phyloP scores from a whole-genome alignment of 2,888 invertebrate genomes.

The Nasonovia ribisnigri region DNA sequence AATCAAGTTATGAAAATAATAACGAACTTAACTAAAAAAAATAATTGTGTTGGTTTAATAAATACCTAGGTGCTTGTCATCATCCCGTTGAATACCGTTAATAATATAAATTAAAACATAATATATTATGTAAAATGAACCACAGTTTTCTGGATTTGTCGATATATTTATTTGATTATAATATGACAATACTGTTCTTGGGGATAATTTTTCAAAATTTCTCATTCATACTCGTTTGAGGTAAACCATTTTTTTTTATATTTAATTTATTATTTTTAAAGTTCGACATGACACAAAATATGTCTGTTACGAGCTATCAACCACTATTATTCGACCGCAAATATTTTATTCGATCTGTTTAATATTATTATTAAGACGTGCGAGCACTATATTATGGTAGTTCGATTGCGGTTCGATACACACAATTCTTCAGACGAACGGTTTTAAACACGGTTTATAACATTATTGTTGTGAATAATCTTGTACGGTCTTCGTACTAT shows the following conservation, averaged over 20 bases:
- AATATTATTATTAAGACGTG: neutral
- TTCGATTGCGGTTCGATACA: neutral
- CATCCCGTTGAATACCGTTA: neutral
- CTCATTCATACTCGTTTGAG: neutral
- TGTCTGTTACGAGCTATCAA: neutral
- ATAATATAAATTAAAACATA: neutral
- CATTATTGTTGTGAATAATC: neutral
- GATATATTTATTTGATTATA: neutral
- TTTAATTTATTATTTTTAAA: neutral
- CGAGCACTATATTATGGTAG: neutral
- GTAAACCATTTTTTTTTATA: neutral
- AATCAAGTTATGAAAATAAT: neutral
- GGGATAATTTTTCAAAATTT: neutral
- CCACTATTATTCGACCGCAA: neutral
- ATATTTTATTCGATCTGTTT: neutral
- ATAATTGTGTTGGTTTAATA: neutral
- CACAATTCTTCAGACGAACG: neutral
- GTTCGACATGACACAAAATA: neutral
- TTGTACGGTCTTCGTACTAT: neutral
- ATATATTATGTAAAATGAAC: neutral
- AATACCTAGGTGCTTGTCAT: neutral
- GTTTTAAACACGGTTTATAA: no score
- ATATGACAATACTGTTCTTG: neutral
- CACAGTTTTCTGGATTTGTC: neutral
- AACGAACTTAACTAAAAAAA: neutral